Evolutionary conservation across 2,888 invertebrate species (phyloP), one percentile per base, ranked within the genome.

Genomic region (Nomada fabriciana): DNA sequence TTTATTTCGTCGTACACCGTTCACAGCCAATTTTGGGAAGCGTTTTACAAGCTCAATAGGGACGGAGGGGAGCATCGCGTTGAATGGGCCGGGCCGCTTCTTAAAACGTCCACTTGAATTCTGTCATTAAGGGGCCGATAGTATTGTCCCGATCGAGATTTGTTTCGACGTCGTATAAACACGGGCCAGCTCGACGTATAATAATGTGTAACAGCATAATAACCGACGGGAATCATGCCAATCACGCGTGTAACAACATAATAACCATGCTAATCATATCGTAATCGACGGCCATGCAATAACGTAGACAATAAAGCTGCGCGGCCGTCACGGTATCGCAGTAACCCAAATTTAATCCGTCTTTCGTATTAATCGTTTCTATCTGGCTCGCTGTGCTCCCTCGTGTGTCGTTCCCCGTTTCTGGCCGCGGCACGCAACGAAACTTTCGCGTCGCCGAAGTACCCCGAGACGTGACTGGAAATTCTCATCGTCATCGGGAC

Each of bases 161-260:
- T 69, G 53, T 76, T 76, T 83, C 67, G 83, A 59, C 57, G 74
- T 36, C 43, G 60, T 94, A 94, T 92, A 94, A 94, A 91, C 92
- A 93, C 89, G 2, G 94, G 94, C 76, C 93, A 92, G 85, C 36
- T 11, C 94, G 47, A 94, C 93, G 86, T 94, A 94, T 91, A 94
- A 94, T 92, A 94, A 94, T 50, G 61, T 67, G 69, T 84, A 84
- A 83, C 70, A 82, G 78, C 67, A 82, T 78, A 83, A 83, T 83
- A 77, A 83, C 70, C 65, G 29, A 20, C 47, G 82, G 69, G 73
- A 83, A 83, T 82, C 77, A 71, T 71, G 70, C 43, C 83, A 82
- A 83, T 82, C 74, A 64, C 11, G 29, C 53, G n/a, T 65, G 50
- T 75, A 83, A 83, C 75, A 69, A 71, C 74, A 57, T 83, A 83